These are phyloP conservation scores for Halocynthia aurantium DNA, from an alignment of 23 tunicate species.

Conservation along the genomic window DNA sequence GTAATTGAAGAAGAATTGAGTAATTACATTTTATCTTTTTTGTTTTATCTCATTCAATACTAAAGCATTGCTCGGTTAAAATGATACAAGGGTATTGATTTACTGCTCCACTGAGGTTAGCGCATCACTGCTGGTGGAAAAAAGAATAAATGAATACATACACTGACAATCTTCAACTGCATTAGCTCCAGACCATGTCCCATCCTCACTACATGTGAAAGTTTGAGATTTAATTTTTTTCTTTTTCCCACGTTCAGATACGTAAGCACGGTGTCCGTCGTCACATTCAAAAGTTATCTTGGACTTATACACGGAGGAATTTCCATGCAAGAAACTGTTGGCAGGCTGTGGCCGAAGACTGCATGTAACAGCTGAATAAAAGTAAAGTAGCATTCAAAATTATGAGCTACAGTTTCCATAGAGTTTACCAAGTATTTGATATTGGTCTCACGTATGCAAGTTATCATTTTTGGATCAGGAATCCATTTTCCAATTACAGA, in stretches of 20 bases:
- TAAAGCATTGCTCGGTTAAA: neutral
- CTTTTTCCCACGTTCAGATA: neutral
- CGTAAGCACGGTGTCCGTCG: neutral
- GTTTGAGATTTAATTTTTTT: neutral
- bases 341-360: conserved; percentile 2
- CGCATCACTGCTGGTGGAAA: too few relatives aligned
- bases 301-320: neutral
- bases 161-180: conserved; percentile 15
- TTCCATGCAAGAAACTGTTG: conserved; percentile 5
- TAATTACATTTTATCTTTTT: neutral
- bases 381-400: neutral
- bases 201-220: conserved; percentile 4
- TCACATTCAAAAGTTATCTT: neutral
- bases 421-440: too few relatives aligned
- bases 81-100: too few relatives aligned
- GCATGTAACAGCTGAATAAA: conserved; percentile 17
- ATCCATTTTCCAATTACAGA: conserved; percentile 10
- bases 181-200: conserved; percentile 1
- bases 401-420: neutral
- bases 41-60: neutral
- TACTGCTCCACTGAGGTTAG: too few relatives aligned
- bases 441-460: conserved; percentile 28
- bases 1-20: neutral
- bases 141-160: neutral
- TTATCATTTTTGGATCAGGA: conserved; percentile 10